Evolutionary conservation across 2,113 vertebrate species (phyloP).

Genomic region (Propithecus coquereli): DNA sequence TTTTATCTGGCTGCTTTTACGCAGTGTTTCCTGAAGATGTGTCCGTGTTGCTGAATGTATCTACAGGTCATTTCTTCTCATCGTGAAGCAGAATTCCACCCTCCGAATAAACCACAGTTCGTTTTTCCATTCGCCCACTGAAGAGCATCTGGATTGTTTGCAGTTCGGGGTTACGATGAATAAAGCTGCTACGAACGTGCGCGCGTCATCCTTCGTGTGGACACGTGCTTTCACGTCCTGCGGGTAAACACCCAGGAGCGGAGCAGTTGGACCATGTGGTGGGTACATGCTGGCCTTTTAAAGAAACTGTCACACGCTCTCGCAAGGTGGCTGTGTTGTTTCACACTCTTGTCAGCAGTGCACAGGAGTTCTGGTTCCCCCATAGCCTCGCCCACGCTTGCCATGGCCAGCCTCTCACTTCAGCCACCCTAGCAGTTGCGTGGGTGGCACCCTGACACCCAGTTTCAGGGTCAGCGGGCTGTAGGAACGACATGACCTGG

Average conservation of each 20-base stretch:
- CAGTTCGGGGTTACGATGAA: not conserved
- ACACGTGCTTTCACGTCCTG: not conserved
- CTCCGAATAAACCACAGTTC: not conserved
- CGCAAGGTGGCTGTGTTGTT: not conserved
- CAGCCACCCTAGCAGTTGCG: not conserved
- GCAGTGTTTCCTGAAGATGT: not conserved
- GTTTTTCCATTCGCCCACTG: not conserved
- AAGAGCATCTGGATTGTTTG: too few species aligned
- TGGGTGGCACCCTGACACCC: not conserved
- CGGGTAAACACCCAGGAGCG: not conserved
- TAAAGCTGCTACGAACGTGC: not conserved
- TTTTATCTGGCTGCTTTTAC: not conserved
- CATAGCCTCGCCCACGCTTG: too few species aligned
- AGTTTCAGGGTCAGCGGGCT: not conserved
- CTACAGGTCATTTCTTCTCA: not conserved
- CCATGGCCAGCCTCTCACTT: accelerated
- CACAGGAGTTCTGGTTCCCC: not conserved
- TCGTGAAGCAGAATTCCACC: not conserved
- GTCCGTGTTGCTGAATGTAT: not conserved
- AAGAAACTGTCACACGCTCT: too few species aligned
- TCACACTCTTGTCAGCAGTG: not conserved
- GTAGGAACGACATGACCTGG: not conserved
- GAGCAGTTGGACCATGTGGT: not conserved
- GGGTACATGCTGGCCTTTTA: not conserved
- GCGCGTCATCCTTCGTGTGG: not conserved